Conservation (phyloP, 1,140 invertebrate genomes). For the Orchestia grillus region DNA sequence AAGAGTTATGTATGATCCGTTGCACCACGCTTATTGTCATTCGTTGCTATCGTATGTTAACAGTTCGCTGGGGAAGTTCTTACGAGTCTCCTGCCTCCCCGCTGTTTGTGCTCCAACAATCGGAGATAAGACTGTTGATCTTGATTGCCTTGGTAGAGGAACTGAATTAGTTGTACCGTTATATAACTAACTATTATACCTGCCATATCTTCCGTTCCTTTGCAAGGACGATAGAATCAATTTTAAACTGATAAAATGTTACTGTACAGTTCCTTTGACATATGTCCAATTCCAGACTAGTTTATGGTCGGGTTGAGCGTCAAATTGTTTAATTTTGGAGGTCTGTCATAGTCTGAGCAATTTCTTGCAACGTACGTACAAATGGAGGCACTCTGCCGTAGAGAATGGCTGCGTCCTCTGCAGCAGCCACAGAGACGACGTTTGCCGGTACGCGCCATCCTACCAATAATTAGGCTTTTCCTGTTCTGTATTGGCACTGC, state of each 20-base stretch:
- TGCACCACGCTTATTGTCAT: not conserved
- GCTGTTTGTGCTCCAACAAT: not conserved
- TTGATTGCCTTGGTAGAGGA: not conserved
- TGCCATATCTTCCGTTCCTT: not conserved
- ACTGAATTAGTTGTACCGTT: too few species aligned
- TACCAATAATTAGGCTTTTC: constrained; percentile 13
- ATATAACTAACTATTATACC: not conserved
- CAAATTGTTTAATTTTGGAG: too few species aligned
- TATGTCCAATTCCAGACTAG: not conserved
- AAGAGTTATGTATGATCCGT: not conserved
- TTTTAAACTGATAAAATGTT: not conserved
- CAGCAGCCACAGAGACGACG: not conserved
- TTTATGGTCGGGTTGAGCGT: not conserved
- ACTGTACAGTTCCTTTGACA: not conserved
- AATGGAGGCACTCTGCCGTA: not conserved
- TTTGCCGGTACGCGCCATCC: not conserved
- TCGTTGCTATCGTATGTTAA: not conserved
- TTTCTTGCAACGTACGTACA: not conserved
- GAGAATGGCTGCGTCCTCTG: not conserved
- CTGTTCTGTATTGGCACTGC: constrained; percentile 5
- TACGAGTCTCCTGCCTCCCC: not conserved
- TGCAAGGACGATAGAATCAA: not conserved
- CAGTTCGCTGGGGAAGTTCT: not conserved
- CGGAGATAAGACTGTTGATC: not conserved
- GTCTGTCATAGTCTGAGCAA: not conserved